phyloP scores from a whole-genome alignment of 2,797 vertebrate genomes.

The Falco naumanni region DNA sequence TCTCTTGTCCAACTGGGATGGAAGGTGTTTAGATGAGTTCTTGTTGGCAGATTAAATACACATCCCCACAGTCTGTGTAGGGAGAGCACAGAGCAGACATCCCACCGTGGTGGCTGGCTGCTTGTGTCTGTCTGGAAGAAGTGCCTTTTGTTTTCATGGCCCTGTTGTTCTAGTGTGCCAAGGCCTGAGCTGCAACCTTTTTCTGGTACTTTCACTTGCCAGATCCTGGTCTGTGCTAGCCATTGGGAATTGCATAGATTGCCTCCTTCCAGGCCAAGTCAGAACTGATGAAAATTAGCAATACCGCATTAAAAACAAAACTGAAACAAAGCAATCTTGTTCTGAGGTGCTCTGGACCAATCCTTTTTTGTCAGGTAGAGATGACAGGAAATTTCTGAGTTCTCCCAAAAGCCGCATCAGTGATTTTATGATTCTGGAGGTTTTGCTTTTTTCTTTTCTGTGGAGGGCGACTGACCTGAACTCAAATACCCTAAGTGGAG shows the following conservation, averaged over 20 bases:
- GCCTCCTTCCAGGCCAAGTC: background rate
- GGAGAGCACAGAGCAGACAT: background rate
- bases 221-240: background rate
- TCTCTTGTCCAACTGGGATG: background rate
- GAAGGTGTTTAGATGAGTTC: background rate
- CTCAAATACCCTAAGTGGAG: background rate
- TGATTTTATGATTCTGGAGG: background rate
- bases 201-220: background rate
- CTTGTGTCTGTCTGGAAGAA: background rate
- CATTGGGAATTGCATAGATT: background rate
- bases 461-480: background rate
- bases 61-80: background rate
- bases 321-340: background rate
- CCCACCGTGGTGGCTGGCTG: background rate
- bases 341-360: background rate
- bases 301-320: background rate
- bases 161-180: background rate
- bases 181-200: background rate
- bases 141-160: background rate
- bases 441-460: background rate
- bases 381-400: background rate
- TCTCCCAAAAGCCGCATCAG: background rate
- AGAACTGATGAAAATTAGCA: background rate
- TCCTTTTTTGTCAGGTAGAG: background rate
- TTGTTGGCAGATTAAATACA: background rate